Conservation (phyloP, 2,888 invertebrate species). For the Platycheirus rosarum region DNA sequence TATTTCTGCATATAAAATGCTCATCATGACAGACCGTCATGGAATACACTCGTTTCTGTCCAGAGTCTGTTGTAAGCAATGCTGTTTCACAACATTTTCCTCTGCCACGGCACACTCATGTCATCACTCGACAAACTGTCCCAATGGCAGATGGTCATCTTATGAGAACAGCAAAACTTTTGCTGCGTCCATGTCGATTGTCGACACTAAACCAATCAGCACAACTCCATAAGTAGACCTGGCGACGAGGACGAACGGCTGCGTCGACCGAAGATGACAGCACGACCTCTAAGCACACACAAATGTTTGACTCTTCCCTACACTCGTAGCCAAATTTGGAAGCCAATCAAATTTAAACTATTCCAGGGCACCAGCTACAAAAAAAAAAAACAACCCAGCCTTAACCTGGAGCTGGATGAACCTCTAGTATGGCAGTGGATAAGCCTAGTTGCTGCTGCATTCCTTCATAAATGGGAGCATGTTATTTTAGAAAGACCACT, state of each 20-base stretch:
- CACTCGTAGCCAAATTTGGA: slow-evolving; percentile 64
- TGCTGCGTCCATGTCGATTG: slow-evolving; percentile 58
- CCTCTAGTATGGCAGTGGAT: neutral
- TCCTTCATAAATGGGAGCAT: slow-evolving; percentile 72
- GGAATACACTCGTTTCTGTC: slow-evolving; percentile 52
- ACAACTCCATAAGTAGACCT: slow-evolving; percentile 67
- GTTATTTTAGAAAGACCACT: slow-evolving; percentile 62
- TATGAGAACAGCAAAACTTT: slow-evolving; percentile 51
- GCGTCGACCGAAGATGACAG: neutral
- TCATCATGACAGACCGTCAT: slow-evolving; percentile 63
- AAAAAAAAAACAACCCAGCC: neutral
- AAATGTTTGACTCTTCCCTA: slow-evolving; percentile 29
- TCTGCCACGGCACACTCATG: slow-evolving; percentile 33
- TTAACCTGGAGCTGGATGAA: slow-evolving; percentile 10
- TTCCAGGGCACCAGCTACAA: slow-evolving; percentile 47
- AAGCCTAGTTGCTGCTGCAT: slow-evolving; percentile 31
- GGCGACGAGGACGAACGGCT: neutral
- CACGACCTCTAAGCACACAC: slow-evolving; percentile 58
- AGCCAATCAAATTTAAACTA: slow-evolving; percentile 74
- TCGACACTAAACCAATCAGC: slow-evolving; percentile 71
- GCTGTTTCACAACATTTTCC: slow-evolving; percentile 61
- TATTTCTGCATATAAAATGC: slow-evolving; percentile 49
- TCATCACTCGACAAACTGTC: slow-evolving; percentile 50
- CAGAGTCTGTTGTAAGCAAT: slow-evolving; percentile 55
- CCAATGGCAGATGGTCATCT: slow-evolving; percentile 65